Conservation (phyloP, 2,888 invertebrate species). For the Mimachlamys varia region DNA sequence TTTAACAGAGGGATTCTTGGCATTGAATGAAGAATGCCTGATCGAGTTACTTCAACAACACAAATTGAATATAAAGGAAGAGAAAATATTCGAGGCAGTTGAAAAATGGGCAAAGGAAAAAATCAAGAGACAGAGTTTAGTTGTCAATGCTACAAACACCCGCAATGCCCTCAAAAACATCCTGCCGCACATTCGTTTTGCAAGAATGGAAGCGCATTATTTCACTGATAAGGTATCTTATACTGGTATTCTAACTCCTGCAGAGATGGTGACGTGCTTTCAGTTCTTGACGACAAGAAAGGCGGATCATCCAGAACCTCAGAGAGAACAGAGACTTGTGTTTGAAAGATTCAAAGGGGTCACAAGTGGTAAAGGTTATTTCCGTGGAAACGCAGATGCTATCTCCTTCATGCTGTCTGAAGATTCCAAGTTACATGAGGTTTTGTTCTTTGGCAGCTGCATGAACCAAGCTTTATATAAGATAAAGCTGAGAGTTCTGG, state of each 20-base stretch:
- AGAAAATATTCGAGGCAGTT: conserved; percentile 1
- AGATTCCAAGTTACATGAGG: not conserved
- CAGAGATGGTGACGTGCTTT: not conserved
- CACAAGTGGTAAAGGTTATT: not conserved
- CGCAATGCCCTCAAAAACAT: not conserved
- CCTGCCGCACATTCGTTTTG: not conserved
- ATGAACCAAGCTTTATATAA: not conserved
- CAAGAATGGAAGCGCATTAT: not conserved
- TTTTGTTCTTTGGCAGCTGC: not conserved
- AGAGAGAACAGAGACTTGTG: not conserved
- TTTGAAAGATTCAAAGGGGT: not conserved
- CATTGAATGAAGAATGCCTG: not conserved
- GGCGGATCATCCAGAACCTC: not conserved
- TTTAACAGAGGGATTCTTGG: not conserved
- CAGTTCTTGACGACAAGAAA: not conserved
- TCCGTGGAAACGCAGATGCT: not conserved
- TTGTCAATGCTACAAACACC: not conserved
- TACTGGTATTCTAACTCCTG: not conserved
- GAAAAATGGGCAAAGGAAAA: not conserved
- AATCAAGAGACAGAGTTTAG: not conserved
- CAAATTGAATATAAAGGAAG: not conserved
- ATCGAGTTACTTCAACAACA: not conserved
- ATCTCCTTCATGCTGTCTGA: not conserved
- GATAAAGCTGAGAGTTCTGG: not conserved
- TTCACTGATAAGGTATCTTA: not conserved